Evolutionary conservation across 2,888 invertebrate species (phyloP).

Genomic region (Lapara coniferarum): DNA sequence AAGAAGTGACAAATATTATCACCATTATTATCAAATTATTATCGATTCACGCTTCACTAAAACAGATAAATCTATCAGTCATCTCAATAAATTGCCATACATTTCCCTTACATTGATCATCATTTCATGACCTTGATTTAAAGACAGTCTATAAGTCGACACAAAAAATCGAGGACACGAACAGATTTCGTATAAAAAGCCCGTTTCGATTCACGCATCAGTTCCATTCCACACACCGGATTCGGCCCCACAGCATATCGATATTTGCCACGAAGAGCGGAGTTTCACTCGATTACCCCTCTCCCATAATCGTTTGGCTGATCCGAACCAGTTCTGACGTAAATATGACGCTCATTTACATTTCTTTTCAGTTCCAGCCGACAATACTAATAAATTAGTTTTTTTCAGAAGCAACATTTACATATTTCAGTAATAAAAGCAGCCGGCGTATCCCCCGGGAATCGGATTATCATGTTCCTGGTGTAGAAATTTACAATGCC

Average conservation of each 20-base stretch:
- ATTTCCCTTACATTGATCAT: no score
- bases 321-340: slow-evolving; percentile 6
- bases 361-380: slow-evolving; percentile 26
- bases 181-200: background rate
- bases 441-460: slow-evolving; percentile 22
- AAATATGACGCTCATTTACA: slow-evolving; percentile 22
- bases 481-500: slow-evolving; percentile 13
- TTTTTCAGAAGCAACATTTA: slow-evolving; percentile 38
- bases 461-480: slow-evolving; percentile 26
- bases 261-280: background rate
- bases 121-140: no score
- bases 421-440: slow-evolving; percentile 42
- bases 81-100: no score
- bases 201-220: slow-evolving; percentile 3
- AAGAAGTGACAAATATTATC: no score
- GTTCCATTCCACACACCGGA: background rate
- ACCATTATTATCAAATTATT: no score
- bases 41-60: no score
- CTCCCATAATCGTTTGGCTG: slow-evolving; percentile 22
- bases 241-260: slow-evolving; percentile 1
- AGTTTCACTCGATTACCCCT: slow-evolving; percentile 15
- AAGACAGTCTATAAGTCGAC: no score
- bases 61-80: no score
- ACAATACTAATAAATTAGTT: slow-evolving; percentile 46
- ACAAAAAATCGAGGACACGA: no score